Conservation (phyloP, 2,797 vertebrate species). For the Nasua narica region DNA sequence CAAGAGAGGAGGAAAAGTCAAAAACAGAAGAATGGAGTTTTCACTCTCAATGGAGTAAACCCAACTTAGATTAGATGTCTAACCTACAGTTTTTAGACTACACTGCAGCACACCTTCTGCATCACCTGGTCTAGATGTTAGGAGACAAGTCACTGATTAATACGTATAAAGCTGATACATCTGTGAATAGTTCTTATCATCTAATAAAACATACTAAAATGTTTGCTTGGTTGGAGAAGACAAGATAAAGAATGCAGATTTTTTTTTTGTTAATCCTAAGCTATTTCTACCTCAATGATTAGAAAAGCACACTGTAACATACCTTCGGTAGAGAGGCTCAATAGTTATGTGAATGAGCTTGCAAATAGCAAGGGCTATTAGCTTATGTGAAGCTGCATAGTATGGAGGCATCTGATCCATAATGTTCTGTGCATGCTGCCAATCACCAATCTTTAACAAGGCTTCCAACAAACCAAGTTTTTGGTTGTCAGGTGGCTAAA, state of each 20-base stretch:
- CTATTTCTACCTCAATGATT: slow-evolving; percentile 34
- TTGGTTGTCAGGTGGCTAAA: slow-evolving; percentile 96
- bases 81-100: slow-evolving; percentile 27
- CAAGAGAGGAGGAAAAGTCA: neutral
- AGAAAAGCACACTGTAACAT: slow-evolving; percentile 41
- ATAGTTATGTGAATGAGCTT: slow-evolving; percentile 95
- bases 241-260: slow-evolving; percentile 10
- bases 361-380: slow-evolving; percentile 95
- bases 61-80: neutral
- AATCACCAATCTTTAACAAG: slow-evolving; percentile 95
- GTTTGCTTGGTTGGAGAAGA: slow-evolving; percentile 27
- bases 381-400: slow-evolving; percentile 95
- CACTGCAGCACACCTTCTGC: neutral
- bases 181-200: slow-evolving; percentile 25
- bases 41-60: slow-evolving; percentile 9
- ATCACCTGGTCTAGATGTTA: neutral
- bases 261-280: neutral
- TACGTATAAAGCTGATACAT: neutral
- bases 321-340: slow-evolving; percentile 98
- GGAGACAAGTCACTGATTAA: slow-evolving; percentile 14
- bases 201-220: slow-evolving; percentile 21
- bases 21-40: slow-evolving; percentile 46
- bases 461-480: slow-evolving; percentile 98
- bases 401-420: slow-evolving; percentile 99
- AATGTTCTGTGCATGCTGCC: slow-evolving; percentile 96